phyloP scores from a whole-genome alignment of 2,888 invertebrate genomes.

The Clitarchus hookeri region DNA sequence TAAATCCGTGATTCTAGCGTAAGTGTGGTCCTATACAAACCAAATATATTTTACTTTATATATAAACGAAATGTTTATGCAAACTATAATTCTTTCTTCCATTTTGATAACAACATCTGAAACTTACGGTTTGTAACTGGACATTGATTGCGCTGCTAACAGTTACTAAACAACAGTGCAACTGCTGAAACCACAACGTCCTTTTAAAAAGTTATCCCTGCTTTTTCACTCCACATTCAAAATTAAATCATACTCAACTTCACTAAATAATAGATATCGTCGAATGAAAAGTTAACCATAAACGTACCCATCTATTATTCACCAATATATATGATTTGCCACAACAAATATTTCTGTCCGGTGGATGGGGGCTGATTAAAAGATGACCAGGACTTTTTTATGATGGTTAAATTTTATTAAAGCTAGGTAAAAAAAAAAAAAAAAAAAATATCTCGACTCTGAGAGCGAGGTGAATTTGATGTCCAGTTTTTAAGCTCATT shows the following conservation, averaged over 20 bases:
- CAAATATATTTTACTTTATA: no score
- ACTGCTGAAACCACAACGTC: no score
- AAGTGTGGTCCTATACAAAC: no score
- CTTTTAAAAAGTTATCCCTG: not conserved
- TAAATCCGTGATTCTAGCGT: no score
- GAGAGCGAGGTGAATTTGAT: not conserved
- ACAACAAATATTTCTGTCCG: not conserved
- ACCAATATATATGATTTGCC: not conserved
- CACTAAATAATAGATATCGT: not conserved
- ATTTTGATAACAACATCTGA: no score
- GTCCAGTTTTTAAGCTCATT: not conserved
- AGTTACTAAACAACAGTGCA: no score
- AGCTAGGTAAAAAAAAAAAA: not conserved
- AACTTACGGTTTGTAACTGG: no score
- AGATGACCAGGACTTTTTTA: not conserved
- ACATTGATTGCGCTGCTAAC: no score
- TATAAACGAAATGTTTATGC: no score
- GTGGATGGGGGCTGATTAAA: not conserved
- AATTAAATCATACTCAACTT: not conserved
- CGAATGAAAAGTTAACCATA: not conserved
- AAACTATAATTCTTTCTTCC: no score
- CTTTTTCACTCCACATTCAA: not conserved
- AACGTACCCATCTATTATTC: not conserved
- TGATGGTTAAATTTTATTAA: not conserved
- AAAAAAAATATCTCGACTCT: not conserved